A percentile compares a stretch with the other conserved stretches of the same genome.
Conservation (phyloP, 2,113 vertebrate species). For the Cisticola juncidis region DNA sequence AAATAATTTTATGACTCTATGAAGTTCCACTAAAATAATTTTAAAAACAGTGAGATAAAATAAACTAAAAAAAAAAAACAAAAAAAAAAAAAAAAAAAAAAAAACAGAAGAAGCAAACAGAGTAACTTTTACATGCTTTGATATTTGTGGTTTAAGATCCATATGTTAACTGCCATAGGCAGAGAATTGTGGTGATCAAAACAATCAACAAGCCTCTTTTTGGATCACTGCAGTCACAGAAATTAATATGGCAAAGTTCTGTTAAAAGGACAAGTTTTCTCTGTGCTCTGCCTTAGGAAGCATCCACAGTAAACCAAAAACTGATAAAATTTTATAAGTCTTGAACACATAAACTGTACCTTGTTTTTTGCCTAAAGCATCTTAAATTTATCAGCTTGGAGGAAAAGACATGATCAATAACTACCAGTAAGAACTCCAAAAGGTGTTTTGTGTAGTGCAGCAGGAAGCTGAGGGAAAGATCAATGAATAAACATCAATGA, state of each 20-base stretch:
- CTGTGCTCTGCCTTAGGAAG: neutral
- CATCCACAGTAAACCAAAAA: neutral
- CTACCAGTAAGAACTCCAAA: neutral
- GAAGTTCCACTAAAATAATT: neutral
- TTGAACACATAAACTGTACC: neutral
- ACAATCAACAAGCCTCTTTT: neutral
- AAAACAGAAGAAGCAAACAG: neutral
- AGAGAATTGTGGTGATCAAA: neutral
- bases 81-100: neutral
- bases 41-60: neutral
- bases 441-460: neutral
- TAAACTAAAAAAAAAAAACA: neutral
- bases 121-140: neutral
- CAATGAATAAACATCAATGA: neutral
- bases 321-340: neutral
- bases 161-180: neutral
- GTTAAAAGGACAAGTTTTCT: neutral
- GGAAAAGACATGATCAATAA: slow-evolving; percentile 4
- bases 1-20: neutral
- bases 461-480: neutral
- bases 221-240: neutral
- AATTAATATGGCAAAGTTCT: neutral
- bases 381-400: neutral
- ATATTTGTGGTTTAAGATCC: neutral
- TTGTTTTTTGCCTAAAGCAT: neutral